Conservation (phyloP, 2,888 invertebrate genomes). For the Xanthorhoe spadicearia region DNA sequence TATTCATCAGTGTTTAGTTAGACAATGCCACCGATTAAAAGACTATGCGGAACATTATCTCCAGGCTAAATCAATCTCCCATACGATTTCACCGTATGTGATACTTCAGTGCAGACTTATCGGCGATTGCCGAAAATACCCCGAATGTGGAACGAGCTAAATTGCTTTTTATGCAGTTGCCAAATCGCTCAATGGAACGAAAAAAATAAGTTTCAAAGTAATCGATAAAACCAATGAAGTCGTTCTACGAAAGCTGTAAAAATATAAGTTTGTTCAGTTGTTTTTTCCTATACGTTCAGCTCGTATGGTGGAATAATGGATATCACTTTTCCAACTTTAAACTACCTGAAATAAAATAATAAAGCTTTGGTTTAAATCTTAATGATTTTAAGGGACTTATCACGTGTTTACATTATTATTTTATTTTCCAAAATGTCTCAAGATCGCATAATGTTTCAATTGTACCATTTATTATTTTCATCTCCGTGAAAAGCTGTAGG, state of each 20-base stretch:
- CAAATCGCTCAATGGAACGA: conserved; percentile 38
- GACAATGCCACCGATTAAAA: conserved; percentile 8
- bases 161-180: conserved; percentile 39
- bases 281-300: background rate
- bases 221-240: conserved; percentile 21
- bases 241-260: background rate
- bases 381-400: no score
- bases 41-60: conserved; percentile 4
- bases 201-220: conserved; percentile 25
- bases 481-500: background rate
- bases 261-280: background rate
- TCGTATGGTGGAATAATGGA: background rate
- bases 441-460: no score
- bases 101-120: conserved; percentile 29
- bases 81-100: conserved; percentile 9
- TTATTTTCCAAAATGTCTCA: no score
- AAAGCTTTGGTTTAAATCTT: no score
- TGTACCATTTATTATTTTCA: background rate
- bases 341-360: no score
- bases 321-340: no score
- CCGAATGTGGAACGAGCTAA: conserved; percentile 33
- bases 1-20: no score
- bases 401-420: no score
- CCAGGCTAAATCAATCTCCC: conserved; percentile 11
- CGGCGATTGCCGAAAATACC: conserved; percentile 29